Percentiles rank a stretch among this genome's conserved stretches.
Conservation (phyloP, 2,113 vertebrate species). For the Microcebus tavaratra region DNA sequence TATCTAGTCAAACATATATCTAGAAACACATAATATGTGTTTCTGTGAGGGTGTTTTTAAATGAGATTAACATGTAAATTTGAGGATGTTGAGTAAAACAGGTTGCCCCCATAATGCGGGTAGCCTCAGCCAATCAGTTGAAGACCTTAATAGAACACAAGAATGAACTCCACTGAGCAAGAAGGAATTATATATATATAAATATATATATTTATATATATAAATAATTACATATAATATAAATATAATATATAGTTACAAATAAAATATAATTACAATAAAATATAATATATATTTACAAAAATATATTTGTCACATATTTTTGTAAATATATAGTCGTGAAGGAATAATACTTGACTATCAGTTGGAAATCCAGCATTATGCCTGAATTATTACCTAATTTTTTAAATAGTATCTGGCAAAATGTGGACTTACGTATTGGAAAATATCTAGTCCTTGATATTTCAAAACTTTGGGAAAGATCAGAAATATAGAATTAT, state of each 20-base stretch:
- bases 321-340: background rate
- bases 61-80: background rate
- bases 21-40: background rate
- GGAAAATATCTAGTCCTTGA: background rate
- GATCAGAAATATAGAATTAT: background rate
- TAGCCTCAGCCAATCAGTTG: background rate
- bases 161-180: background rate
- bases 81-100: background rate
- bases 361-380: background rate
- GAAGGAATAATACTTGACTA: background rate
- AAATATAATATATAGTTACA: too few species aligned
- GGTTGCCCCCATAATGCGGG: background rate
- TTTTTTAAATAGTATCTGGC: background rate
- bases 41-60: background rate
- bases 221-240: too few species aligned
- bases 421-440: background rate
- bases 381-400: background rate
- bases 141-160: background rate
- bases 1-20: background rate
- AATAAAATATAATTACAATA: too few species aligned
- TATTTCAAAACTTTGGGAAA: conserved; percentile 5
- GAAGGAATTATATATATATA: background rate
- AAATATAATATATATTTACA: too few species aligned
- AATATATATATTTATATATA: too few species aligned
- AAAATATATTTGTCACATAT: background rate